Evolutionary conservation across 1,140 invertebrate genomes (phyloP).

Genomic region (Hormaphis cornu): DNA sequence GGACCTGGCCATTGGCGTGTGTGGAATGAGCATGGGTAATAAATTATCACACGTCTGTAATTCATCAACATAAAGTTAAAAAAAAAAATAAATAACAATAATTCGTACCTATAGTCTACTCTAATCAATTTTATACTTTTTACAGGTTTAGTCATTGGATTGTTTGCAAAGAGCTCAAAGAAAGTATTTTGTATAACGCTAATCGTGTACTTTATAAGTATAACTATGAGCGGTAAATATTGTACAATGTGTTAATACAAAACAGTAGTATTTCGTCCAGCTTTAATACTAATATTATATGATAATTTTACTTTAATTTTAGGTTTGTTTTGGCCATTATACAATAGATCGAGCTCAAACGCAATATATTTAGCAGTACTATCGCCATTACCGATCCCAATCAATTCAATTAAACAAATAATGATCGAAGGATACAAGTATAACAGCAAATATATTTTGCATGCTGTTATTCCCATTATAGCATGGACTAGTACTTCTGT

Average conservation of each 20-base stretch:
- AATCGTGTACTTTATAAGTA: not conserved
- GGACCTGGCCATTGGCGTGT: not conserved
- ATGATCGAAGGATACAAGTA: not conserved
- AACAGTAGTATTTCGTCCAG: not conserved
- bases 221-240: not conserved
- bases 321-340: slow-evolving; percentile 1
- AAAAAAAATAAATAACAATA: too few relatives aligned
- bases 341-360: not conserved
- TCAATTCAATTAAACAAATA: not conserved
- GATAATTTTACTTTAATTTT: too few relatives aligned
- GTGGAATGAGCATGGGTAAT: slow-evolving; percentile 6
- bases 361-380: not conserved
- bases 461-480: not conserved
- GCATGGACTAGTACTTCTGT: not conserved
- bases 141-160: slow-evolving; percentile 3
- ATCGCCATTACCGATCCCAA: not conserved
- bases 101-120: too few relatives aligned
- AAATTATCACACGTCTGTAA: too few relatives aligned
- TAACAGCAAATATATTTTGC: not conserved
- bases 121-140: not conserved
- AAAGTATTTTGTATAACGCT: not conserved
- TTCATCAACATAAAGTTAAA: too few relatives aligned
- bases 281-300: not conserved
- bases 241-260: too few relatives aligned
- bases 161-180: not conserved